These are phyloP conservation scores for Gandaritis pyraliata DNA, from an alignment of 2,888 invertebrate species.

Conservation along the genomic window DNA sequence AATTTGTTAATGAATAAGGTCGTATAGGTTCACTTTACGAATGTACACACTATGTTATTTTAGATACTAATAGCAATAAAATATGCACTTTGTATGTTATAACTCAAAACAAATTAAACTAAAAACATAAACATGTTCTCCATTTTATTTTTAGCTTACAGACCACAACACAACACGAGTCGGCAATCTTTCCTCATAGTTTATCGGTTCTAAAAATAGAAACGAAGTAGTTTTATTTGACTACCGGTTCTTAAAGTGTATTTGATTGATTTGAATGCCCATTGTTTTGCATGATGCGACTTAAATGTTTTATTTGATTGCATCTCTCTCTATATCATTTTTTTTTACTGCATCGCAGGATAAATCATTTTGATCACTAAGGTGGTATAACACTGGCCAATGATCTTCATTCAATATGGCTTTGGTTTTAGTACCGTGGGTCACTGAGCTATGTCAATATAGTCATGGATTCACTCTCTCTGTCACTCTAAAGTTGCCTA, in stretches of 20 bases:
- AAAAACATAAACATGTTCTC: slow-evolving; percentile 15
- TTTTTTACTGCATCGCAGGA: no score
- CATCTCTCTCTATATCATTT: no score
- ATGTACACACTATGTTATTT: no score
- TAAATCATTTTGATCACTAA: no score
- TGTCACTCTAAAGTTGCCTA: no score
- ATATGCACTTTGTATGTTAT: slow-evolving; percentile 2
- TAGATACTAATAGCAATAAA: neutral
- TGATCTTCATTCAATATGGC: no score
- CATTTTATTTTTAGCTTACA: slow-evolving; percentile 33
- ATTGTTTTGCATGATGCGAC: slow-evolving; percentile 10
- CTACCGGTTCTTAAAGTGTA: slow-evolving; percentile 11
- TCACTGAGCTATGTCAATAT: no score
- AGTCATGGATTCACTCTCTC: no score
- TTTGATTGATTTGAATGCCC: slow-evolving; percentile 14
- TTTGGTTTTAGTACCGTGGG: no score
- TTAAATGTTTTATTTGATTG: neutral
- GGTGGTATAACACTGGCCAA: no score
- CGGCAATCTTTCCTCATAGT: slow-evolving; percentile 22
- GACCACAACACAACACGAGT: slow-evolving; percentile 22
- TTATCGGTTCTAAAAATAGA: slow-evolving; percentile 35
- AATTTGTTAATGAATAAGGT: no score
- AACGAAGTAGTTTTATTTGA: neutral
- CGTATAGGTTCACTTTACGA: no score
- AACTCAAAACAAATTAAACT: neutral